Base-by-base conservation (phyloP, 2,797 vertebrate species). In the Xenopus petersii region DNA sequence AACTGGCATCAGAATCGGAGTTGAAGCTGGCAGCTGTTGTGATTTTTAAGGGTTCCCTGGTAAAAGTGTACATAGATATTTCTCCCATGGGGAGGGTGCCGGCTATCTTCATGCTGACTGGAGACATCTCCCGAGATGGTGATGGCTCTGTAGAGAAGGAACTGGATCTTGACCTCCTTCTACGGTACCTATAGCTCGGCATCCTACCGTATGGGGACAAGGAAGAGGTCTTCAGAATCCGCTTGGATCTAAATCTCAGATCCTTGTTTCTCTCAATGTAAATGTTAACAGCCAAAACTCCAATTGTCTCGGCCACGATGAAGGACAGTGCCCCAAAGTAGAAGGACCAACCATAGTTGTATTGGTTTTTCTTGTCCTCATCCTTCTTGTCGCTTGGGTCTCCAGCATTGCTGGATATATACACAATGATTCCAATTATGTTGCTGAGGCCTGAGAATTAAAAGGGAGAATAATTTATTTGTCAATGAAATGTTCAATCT, bases 401-500 rank as follows among this genome's bases (percentile, higher is more conserved):
- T 0, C 96, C 97, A 0, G 94, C 89, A 12, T 99, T 99, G 88
- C 97, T 98, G 49, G 97, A 99, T 83, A 99, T 99, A 89, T 97
- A 99, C 79, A 99, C 96, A 5, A 98, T 98, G 86, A 99, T 99
- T 79, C 97, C 97, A 2, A 99, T 98, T 87, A 99, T 98, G 88
- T 99, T 99, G 84, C 96, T 98, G 80, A 99, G 87, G 75, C 97
- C 97, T 98, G 82, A 21, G 67, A 67, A 71, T 2, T 30, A 2
- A 75, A 79, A 65, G 12, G 81, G 0, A 62, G n/a, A 30, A 30
- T 30, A 21, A 21, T 21, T 21, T 30, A 30, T 30, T 30, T 30
- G 26, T 30, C 26, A 51, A 42, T 6, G 8, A 42, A 42, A 42
- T 42, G 36, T 42, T 6, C 3, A 5, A 6, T 6, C 36, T 5